Conservation (phyloP, 2,797 vertebrate species). For the Gallirallus australis region DNA sequence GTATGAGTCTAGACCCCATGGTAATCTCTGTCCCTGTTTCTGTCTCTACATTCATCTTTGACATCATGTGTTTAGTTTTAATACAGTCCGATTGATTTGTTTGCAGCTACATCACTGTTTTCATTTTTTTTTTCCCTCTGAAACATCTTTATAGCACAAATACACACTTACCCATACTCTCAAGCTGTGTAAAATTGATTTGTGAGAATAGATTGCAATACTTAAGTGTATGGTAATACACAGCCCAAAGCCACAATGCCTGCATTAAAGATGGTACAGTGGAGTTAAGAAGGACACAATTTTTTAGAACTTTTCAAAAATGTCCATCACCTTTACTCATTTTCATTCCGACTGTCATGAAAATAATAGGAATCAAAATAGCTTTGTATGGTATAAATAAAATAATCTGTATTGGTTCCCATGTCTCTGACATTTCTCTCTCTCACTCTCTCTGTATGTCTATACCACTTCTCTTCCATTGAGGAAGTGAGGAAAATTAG, state of each 20-base stretch:
- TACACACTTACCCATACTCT: constrained; percentile 42
- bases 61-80: constrained; percentile 59
- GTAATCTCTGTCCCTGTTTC: constrained; percentile 61
- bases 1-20: constrained; percentile 64
- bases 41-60: constrained; percentile 67
- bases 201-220: constrained; percentile 51
- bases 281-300: background rate
- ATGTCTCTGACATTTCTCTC: background rate
- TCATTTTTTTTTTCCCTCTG: constrained; percentile 40
- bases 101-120: constrained; percentile 39
- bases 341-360: background rate
- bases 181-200: constrained; percentile 64
- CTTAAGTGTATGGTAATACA: constrained; percentile 31
- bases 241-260: background rate
- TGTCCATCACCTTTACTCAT: background rate
- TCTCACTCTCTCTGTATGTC: background rate
- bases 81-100: constrained; percentile 66
- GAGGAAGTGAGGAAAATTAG: background rate
- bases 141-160: constrained; percentile 46
- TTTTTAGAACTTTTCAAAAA: background rate
- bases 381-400: background rate
- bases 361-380: constrained; percentile 14
- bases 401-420: background rate
- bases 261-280: background rate
- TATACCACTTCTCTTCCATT: background rate